Evolutionary conservation across 2,888 invertebrate species (phyloP), one percentile per base, ranked within the genome.

Genomic region (Drosophila helvetica): DNA sequence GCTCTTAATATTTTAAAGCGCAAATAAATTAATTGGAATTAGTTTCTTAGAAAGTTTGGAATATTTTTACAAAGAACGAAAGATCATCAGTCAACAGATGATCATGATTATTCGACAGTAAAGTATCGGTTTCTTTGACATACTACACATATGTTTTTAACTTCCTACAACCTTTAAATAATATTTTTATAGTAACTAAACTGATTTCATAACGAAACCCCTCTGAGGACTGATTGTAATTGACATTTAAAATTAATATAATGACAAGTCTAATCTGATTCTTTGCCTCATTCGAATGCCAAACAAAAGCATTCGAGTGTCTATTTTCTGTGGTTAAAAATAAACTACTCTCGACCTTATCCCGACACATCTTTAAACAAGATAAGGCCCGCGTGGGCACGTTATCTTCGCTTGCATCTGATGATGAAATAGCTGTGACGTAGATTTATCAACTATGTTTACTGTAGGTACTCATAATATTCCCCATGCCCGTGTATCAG

Each of bases 401-500:
- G n/a, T 7, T 38, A 38, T 38, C 38, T 38, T 53, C 9, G 33
- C 19, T 55, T 55, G 17, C n/a, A 17, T 55, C n/a, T 42, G 12
- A 55, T 55, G 54, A 55, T 55, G 54, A 55, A 55, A 55, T 55
- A 25, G n/a, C 17, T 17, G 43, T 55, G 54, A 55, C 43, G 54
- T 55, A 53, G n/a, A 33, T 52, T 38, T 52, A 33, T 30, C 33
- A 17, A 18, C 43, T 22, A 55, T 52, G 38, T 38, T 38, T 38
- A n/a, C 22, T 22, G 22, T 22, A 22, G 22, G 5, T 22, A 22
- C 38, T 15, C 15, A 15, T 6, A 15, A 38, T 38, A 38, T 38
- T 38, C 38, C 38, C 38, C 15, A n/a, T 38, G 38, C n/a, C n/a
- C n/a, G 15, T 38, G 38, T 15, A 15, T 15, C 2, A 18, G 42